These are phyloP conservation scores for Psococerastis gibbosa DNA, from an alignment of 2,888 invertebrate species.

Conservation along the genomic window DNA sequence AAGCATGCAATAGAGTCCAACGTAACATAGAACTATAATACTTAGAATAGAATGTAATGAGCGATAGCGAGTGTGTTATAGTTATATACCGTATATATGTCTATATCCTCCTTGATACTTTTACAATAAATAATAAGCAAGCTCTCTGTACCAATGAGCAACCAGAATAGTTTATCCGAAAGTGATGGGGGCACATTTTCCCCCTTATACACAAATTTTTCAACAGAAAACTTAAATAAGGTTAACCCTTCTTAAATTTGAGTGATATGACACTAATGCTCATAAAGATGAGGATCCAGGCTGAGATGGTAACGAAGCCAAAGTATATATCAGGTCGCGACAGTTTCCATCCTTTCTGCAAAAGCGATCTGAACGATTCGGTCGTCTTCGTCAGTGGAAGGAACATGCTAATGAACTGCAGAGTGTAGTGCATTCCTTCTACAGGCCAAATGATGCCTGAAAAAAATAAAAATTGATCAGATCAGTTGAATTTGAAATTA, in stretches of 20 bases:
- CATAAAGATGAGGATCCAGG: constrained; percentile 64
- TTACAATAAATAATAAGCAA: too few species aligned
- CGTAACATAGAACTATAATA: too few species aligned
- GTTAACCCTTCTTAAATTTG: constrained; percentile 67
- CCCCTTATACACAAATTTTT: too few species aligned
- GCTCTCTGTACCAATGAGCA: too few species aligned
- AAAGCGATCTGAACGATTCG: constrained; percentile 66
- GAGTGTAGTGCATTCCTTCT: constrained; percentile 67
- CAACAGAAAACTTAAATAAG: too few species aligned
- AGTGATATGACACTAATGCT: constrained; percentile 51
- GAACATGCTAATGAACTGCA: constrained; percentile 50
- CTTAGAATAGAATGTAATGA: too few species aligned
- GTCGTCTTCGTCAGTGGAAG: constrained; percentile 77
- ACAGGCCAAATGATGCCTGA: constrained; percentile 78
- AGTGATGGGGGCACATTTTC: too few species aligned
- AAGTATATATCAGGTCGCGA: constrained; percentile 49
- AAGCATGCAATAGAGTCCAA: too few species aligned
- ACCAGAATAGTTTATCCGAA: too few species aligned
- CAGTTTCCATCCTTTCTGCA: constrained; percentile 69
- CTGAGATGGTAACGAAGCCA: constrained; percentile 57
- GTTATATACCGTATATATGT: too few species aligned
- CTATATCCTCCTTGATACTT: too few species aligned
- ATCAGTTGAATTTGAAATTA: constrained; percentile 18
- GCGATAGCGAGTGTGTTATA: too few species aligned
- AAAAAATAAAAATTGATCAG: constrained; percentile 15